A percentile compares a stretch with the other conserved stretches of the same genome.
Evolutionary conservation across 2,113 vertebrate species (phyloP).

Genomic region (Crotophaga sulcirostris): DNA sequence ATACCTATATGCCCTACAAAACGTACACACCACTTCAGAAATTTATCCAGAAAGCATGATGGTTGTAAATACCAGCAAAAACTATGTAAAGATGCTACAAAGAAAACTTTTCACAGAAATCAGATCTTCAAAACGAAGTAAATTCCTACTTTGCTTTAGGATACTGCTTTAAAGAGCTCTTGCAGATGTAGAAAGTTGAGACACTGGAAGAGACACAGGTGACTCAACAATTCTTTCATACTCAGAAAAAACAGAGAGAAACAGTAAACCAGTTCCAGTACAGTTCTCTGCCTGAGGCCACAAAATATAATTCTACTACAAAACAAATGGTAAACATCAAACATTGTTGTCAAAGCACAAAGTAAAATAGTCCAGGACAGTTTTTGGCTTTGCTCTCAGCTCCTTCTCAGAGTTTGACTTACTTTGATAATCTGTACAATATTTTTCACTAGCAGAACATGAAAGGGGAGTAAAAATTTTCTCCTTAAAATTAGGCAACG

Average conservation of each 20-base stretch:
- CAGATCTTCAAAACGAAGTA: neutral
- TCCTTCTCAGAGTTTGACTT: neutral
- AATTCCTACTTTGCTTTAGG: neutral
- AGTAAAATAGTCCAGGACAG: neutral
- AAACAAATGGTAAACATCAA: conserved; percentile 14
- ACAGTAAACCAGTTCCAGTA: neutral
- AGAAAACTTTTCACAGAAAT: neutral
- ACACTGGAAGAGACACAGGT: neutral
- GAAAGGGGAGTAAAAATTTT: neutral
- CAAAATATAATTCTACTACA: neutral
- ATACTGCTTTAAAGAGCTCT: neutral
- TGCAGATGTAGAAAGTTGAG: neutral
- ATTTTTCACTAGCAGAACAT: neutral
- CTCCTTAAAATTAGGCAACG: neutral
- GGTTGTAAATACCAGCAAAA: neutral
- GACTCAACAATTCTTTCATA: neutral
- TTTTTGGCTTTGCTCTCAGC: neutral
- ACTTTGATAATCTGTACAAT: neutral
- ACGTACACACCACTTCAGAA: neutral
- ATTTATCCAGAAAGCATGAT: neutral
- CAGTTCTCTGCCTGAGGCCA: neutral
- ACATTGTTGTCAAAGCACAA: neutral
- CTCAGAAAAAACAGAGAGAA: neutral
- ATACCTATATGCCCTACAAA: neutral
- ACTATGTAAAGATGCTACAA: neutral